Evolutionary conservation across 2,888 invertebrate species (phyloP), one percentile per base, ranked within the genome.

Genomic region (Lasioglossum villosulum): DNA sequence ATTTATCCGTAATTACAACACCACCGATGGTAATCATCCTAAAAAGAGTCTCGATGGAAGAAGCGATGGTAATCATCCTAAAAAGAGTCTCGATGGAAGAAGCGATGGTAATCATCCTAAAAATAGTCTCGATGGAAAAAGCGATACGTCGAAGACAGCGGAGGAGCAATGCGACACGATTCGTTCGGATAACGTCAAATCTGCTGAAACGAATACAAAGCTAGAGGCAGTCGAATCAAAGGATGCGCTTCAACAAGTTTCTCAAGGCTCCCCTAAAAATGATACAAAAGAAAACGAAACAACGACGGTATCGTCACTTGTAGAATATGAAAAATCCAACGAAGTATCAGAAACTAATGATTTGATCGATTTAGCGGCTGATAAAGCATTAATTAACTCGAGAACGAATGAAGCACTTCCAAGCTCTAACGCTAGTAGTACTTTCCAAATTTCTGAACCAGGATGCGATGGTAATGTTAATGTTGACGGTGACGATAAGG

Each of bases 1-100:
- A 70, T 70, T 70, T 37, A 70, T 70, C n/a, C 70, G 70, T n/a
- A 39, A 39, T 70, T 70, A 70, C 14, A n/a, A 23, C 39, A 2
- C 39, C 39, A 5, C n/a, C 6, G 39, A 39, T 5, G 39, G 14
- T n/a, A 5, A n/a, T n/a, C n/a, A n/a, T n/a, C n/a, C n/a, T n/a
- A n/a, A n/a, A n/a, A n/a, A n/a, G n/a, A n/a, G n/a, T n/a, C n/a
- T n/a, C n/a, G n/a, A n/a, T n/a, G n/a, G n/a, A n/a, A n/a, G n/a
- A n/a, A n/a, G n/a, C n/a, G n/a, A n/a, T n/a, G n/a, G n/a, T n/a
- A n/a, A n/a, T n/a, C n/a, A n/a, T n/a, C n/a, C n/a, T n/a, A n/a
- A n/a, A n/a, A n/a, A n/a, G n/a, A n/a, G n/a, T n/a, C n/a, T n/a
- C n/a, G n/a, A n/a, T n/a, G n/a, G n/a, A n/a, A n/a, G n/a, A n/a